Base-by-base conservation (phyloP, 2,888 invertebrate genomes). In the Cephus nigrinus region DNA sequence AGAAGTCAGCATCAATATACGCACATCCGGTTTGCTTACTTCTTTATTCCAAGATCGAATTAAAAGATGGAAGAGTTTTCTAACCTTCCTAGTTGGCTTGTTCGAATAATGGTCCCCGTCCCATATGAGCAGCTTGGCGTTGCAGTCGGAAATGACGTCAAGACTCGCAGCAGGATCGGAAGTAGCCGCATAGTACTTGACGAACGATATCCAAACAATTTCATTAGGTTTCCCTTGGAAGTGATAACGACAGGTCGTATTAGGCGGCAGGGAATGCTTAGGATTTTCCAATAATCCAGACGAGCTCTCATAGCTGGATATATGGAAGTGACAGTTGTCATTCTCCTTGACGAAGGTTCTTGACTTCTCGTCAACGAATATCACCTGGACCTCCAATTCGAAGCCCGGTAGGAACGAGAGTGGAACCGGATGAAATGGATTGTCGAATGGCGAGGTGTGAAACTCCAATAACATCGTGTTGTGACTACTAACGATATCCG, bases 131-230 rank as follows among this genome's bases (percentile, higher is more conserved):
- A 96, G 93, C 83, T 95, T 94, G 11, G 96, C 95, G 78, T 95
- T 95, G 88, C 96, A 96, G 84, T 96, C 95, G 81, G 93, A 93
- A 73, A 94, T 94, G 77, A 94, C 93, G 86, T 95, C 95, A 86
- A 95, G 95, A 15, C 79, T 83, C 23, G 94, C 94, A 1, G 94
- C 93, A 2, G 94, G 93, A 82, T 95, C 95, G 0, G 94, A 93
- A 73, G 94, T 94, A 69, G 95, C 95, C 2, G 96, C 95, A 92
- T 96, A 96, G 90, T 96, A 96, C 91, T 96, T 96, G 86, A 96
- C 94, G 90, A 97, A 96, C 35, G 96, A 96, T 83, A 96, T 94
- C 97, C 96, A 96, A 35, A 96, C 96, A 80, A 96, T 95, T 92
- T 96, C 96, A 87, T 95, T 95, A 11, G 94, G 93, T 76, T 95